phyloP scores from a whole-genome alignment of 53 echinoderm and acorn worm species.

The Apostichopus leukothele region DNA sequence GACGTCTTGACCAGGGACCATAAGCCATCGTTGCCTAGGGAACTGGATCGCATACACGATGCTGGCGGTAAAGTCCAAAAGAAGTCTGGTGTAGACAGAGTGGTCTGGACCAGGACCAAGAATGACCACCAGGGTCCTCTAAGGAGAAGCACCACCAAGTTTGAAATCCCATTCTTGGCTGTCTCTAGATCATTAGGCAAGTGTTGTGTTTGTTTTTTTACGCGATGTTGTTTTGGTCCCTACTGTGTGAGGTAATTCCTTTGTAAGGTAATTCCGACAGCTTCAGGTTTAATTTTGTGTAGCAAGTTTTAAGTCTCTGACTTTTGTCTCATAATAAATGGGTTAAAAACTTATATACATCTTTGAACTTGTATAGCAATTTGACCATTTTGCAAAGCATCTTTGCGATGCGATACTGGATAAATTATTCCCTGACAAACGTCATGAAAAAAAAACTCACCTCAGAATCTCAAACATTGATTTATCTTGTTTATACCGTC shows the following conservation, averaged over 20 bases:
- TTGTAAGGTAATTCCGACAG: too few relatives aligned
- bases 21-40: constrained; percentile 72
- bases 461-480: too few relatives aligned
- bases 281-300: neutral
- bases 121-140: constrained; percentile 82
- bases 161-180: constrained; percentile 91
- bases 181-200: constrained; percentile 95
- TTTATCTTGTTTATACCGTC: too few relatives aligned
- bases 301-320: neutral
- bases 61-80: constrained; percentile 80
- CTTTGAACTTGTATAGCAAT: too few relatives aligned
- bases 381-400: neutral
- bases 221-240: too few relatives aligned
- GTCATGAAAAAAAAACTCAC: too few relatives aligned
- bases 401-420: too few relatives aligned
- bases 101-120: constrained; percentile 94
- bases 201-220: neutral
- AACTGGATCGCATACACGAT: constrained; percentile 72
- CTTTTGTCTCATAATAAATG: too few relatives aligned
- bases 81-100: constrained; percentile 87
- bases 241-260: too few relatives aligned
- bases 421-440: too few relatives aligned
- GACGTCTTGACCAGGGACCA: constrained; percentile 82
- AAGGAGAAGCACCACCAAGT: constrained; percentile 79
- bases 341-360: too few relatives aligned